Evolutionary conservation across 1,140 invertebrate genomes (phyloP).

Genomic region (Pristionchus pacificus): DNA sequence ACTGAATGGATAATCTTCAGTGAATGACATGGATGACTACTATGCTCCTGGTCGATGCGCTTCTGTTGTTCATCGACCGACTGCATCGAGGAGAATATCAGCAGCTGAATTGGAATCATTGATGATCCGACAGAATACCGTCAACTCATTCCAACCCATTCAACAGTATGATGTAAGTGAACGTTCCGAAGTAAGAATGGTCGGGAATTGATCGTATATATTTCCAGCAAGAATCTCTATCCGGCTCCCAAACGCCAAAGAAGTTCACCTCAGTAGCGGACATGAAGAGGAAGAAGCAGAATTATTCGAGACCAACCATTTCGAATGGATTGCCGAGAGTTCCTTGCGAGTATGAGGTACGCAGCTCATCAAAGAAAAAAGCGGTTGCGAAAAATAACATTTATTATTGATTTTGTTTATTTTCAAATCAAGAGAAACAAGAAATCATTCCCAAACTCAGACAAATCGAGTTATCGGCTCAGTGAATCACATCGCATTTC

Average conservation of each 20-base stretch:
- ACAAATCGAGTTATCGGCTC: too few species aligned
- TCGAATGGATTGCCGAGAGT: constrained; percentile 13
- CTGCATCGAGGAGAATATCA: constrained; percentile 76
- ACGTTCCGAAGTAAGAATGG: too few species aligned
- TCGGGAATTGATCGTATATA: too few species aligned
- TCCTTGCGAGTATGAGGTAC: constrained; percentile 22
- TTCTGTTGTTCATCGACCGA: constrained; percentile 76
- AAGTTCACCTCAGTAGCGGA: constrained; percentile 89
- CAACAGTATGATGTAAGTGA: not conserved
- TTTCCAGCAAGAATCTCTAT: not conserved
- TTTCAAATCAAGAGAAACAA: too few species aligned
- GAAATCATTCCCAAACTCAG: too few species aligned
- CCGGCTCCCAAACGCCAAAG: constrained; percentile 56
- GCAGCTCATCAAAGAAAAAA: too few species aligned
- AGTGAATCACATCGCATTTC: too few species aligned
- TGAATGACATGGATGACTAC: constrained; percentile 19
- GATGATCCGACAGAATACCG: constrained; percentile 72
- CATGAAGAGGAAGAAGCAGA: constrained; percentile 77
- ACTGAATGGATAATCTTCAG: not conserved
- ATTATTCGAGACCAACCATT: not conserved
- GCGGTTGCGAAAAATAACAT: too few species aligned
- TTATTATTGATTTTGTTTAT: too few species aligned
- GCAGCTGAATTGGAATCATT: constrained; percentile 82
- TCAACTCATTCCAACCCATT: constrained; percentile 8
- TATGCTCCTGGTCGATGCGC: constrained; percentile 60